Percentiles rank a stretch among this genome's conserved stretches.
Evolutionary conservation across 2,797 vertebrate genomes (phyloP).

Genomic region (Pelochelys cantorii): DNA sequence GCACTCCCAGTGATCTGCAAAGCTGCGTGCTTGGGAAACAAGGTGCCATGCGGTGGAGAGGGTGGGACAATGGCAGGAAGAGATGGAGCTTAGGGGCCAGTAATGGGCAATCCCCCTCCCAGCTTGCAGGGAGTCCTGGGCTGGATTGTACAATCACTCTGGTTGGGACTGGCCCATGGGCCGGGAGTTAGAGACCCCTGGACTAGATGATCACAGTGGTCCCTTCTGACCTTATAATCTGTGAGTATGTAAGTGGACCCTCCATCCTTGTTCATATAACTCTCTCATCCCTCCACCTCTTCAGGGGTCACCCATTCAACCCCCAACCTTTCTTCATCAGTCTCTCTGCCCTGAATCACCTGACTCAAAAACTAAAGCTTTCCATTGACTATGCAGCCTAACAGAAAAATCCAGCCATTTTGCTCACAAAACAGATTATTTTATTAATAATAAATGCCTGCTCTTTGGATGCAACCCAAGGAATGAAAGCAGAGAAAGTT

Average conservation of each 20-base stretch:
- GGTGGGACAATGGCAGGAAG: too few relatives aligned
- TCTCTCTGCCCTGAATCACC: neutral
- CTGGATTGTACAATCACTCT: too few relatives aligned
- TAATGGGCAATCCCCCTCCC: too few relatives aligned
- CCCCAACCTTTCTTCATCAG: neutral
- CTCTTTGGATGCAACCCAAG: neutral
- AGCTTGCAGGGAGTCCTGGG: too few relatives aligned
- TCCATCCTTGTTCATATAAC: neutral
- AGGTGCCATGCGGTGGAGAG: too few relatives aligned
- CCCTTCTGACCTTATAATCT: too few relatives aligned
- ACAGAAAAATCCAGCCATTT: slow-evolving; percentile 24
- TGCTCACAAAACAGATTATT: slow-evolving; percentile 15
- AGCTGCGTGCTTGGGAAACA: too few relatives aligned
- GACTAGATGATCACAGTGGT: too few relatives aligned
- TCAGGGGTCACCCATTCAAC: neutral
- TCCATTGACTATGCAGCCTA: slow-evolving; percentile 26
- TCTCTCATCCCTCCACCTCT: neutral
- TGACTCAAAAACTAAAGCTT: neutral
- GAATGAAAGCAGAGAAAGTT: neutral
- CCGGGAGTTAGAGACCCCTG: too few relatives aligned
- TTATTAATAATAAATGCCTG: slow-evolving; percentile 62
- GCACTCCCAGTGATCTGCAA: too few relatives aligned
- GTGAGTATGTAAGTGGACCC: neutral
- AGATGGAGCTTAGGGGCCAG: too few relatives aligned
- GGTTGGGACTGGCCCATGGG: too few relatives aligned